These are phyloP conservation scores for Centrocercus urophasianus DNA, from an alignment of 2,113 vertebrate genomes.

Conservation along the genomic window DNA sequence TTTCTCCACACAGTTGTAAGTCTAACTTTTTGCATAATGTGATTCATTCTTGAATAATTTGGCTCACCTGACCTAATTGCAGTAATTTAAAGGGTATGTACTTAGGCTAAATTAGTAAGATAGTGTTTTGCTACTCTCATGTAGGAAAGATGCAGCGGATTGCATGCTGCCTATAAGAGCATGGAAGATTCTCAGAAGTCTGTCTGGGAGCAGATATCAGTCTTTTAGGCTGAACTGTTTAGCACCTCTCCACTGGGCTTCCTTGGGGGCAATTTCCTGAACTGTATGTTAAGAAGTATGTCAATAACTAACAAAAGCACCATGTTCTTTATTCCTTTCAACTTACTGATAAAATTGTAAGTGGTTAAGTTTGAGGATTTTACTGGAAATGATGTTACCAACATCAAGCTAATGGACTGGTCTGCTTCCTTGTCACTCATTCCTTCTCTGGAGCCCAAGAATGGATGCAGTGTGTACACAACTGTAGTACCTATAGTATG, in stretches of 20 bases:
- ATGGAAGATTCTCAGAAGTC: background rate
- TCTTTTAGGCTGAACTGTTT: background rate
- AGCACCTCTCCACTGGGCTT: background rate
- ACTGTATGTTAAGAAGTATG: background rate
- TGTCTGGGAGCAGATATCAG: background rate
- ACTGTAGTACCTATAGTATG: background rate
- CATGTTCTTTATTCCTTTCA: background rate
- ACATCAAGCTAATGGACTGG: background rate
- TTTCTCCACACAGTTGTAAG: background rate
- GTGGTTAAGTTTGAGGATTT: background rate
- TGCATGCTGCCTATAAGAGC: background rate
- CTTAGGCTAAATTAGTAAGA: background rate
- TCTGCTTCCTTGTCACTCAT: background rate
- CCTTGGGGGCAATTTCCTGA: background rate
- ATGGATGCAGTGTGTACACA: background rate
- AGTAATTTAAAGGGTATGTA: background rate
- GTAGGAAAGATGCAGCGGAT: background rate
- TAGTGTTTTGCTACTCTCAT: background rate
- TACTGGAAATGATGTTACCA: background rate
- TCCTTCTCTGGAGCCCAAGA: background rate
- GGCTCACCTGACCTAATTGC: background rate
- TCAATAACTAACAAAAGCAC: background rate
- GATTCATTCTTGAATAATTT: background rate
- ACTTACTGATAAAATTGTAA: background rate
- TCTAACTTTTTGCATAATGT: background rate